Base-by-base conservation (phyloP, 1,140 invertebrate genomes). In the Achatina immaculata region DNA sequence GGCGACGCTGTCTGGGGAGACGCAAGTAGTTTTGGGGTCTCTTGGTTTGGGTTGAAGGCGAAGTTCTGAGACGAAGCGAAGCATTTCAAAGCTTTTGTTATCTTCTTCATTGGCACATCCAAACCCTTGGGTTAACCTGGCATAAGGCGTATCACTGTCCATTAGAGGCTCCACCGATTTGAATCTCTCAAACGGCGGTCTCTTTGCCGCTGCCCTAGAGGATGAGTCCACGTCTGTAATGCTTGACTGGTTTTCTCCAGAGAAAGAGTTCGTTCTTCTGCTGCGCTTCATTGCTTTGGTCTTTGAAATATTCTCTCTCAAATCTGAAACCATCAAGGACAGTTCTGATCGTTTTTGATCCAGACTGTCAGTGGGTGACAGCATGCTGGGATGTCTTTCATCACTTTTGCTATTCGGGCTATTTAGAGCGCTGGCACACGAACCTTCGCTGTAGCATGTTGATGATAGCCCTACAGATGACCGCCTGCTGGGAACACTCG, bases 231-330 rank as follows among this genome's bases (percentile, higher is more conserved):
- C 31, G 3, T 68, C 62, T 0, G 58, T 16, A 38, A 66, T 40
- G 38, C 7, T 78, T n/a, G 31, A n/a, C 28, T 68, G 7, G 21
- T 43, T 42, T 36, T 68, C 58, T 36, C 76, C 76, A 43, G 76
- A 78, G 42, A 78, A 78, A 2, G 76, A 78, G 65, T 78, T 78
- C 4, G 76, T 78, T 21, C 76, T 6, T 34, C 76, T 51, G 62
- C 62, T 68, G 28, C 76, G 16, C 31, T 78, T 78, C 65, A 78
- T 66, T 28, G 76, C 76, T 38, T 78, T 78, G 0, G 58, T 42
- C n/a, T 78, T 78, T 16, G 76, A 66, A n/a, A 78, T 68, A 68
- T 43, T 66, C 48, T 78, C 76, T 55, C 76, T 78, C 16, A 78
- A n/a, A 48, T 78, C 76, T 6, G 58, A 68, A 7, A 78, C 76